A percentile compares a stretch with the other conserved stretches of the same genome.
These are phyloP conservation scores for Brachionus plicatilis DNA, from an alignment of 1,140 invertebrate species.

Conservation along the genomic window DNA sequence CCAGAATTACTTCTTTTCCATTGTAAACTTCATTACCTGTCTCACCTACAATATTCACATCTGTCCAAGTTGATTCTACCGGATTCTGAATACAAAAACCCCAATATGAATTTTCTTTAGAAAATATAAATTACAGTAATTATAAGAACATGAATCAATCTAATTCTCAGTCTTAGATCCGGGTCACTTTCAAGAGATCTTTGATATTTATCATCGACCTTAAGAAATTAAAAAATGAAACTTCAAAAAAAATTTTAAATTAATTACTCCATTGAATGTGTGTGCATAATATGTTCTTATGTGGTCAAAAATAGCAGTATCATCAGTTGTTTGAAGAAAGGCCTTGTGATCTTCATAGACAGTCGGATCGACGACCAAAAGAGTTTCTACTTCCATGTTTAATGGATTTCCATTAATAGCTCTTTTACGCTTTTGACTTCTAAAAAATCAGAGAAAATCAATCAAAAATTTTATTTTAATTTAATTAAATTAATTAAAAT, in stretches of 20 bases:
- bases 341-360: neutral
- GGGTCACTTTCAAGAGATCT: neutral
- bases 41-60: neutral
- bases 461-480: no score
- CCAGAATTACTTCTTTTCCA: constrained; percentile 17
- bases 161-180: neutral
- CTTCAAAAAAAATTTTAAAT: no score
- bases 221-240: neutral
- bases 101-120: neutral
- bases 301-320: neutral
- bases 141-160: neutral
- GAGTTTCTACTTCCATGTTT: neutral
- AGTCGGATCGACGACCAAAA: constrained; percentile 1
- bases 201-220: constrained; percentile 22
- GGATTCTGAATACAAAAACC: neutral
- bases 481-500: no score
- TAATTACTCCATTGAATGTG: neutral
- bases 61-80: neutral
- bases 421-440: neutral
- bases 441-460: neutral
- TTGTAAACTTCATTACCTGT: neutral
- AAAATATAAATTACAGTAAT: neutral
- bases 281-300: constrained; percentile 26
- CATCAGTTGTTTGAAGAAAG: neutral
- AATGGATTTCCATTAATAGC: constrained; percentile 9